phyloP scores from a whole-genome alignment of 2,113 vertebrate species.

The Passer montanus region DNA sequence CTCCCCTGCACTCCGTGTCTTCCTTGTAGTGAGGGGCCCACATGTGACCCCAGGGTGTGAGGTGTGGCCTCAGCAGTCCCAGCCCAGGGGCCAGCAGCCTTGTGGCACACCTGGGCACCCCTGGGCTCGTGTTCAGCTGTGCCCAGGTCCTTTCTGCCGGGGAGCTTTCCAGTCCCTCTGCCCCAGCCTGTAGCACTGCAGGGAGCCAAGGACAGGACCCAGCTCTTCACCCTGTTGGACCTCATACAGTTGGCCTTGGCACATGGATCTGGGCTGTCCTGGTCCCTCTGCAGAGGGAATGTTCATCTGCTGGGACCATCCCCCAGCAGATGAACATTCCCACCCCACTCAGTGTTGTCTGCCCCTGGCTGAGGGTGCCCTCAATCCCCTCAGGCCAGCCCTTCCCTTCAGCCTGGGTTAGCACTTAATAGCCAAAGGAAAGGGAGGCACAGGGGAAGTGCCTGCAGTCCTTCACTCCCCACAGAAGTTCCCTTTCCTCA shows the following conservation, averaged over 20 bases:
- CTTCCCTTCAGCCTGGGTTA: neutral
- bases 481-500: neutral
- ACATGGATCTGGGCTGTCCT: neutral
- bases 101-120: too few relatives aligned
- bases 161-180: neutral
- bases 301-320: too few relatives aligned
- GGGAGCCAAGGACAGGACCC: neutral
- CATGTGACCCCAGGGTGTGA: neutral
- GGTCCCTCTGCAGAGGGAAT: neutral
- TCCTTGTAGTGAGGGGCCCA: accelerated
- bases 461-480: neutral
- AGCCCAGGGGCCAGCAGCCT: neutral
- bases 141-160: neutral
- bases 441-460: too few relatives aligned
- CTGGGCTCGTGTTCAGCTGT: neutral
- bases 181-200: neutral
- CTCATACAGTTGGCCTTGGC: neutral
- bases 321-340: neutral
- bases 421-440: neutral
- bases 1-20: neutral
- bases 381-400: neutral
- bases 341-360: neutral
- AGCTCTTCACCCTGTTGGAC: neutral
- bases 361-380: neutral
- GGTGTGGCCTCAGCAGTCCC: neutral